These are phyloP conservation scores for Lineus longissimus DNA, from an alignment of 1,140 invertebrate species.

Conservation along the genomic window DNA sequence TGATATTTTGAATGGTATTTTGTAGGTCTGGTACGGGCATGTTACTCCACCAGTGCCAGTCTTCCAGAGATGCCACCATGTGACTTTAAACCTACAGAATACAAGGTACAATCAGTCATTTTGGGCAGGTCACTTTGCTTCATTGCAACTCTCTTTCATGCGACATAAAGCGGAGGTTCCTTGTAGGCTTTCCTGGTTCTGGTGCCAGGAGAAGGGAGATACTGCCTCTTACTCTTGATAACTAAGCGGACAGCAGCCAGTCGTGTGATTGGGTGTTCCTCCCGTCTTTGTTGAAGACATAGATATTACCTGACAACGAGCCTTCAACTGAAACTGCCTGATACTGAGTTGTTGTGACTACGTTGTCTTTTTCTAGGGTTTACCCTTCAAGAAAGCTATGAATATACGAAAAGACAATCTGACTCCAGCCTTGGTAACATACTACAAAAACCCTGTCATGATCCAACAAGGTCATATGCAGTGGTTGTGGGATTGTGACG, in stretches of 20 bases:
- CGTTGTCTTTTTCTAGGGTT: constrained; percentile 44
- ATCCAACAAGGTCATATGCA: constrained; percentile 75
- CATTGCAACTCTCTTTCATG: background rate
- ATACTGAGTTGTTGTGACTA: too few relatives aligned
- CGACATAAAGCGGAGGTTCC: background rate
- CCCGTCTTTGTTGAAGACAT: too few relatives aligned
- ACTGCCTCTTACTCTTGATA: too few relatives aligned
- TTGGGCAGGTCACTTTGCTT: background rate
- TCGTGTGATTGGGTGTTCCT: too few relatives aligned
- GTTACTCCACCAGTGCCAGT: background rate
- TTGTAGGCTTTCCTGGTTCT: too few relatives aligned
- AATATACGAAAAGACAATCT: constrained; percentile 57
- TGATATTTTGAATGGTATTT: too few relatives aligned
- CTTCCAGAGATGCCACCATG: constrained; percentile 37
- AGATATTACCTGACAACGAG: too few relatives aligned
- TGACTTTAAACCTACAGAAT: constrained; percentile 38
- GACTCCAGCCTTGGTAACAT: constrained; percentile 68
- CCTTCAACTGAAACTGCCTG: too few relatives aligned
- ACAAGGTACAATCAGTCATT: constrained; percentile 26
- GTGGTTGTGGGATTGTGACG: constrained; percentile 85
- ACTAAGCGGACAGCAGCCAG: too few relatives aligned
- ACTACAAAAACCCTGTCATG: constrained; percentile 79
- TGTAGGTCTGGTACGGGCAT: too few relatives aligned
- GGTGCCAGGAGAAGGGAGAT: too few relatives aligned
- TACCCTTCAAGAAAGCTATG: constrained; percentile 32